Conservation (phyloP, 2,113 vertebrate genomes). For the Pluvianellus socialis region DNA sequence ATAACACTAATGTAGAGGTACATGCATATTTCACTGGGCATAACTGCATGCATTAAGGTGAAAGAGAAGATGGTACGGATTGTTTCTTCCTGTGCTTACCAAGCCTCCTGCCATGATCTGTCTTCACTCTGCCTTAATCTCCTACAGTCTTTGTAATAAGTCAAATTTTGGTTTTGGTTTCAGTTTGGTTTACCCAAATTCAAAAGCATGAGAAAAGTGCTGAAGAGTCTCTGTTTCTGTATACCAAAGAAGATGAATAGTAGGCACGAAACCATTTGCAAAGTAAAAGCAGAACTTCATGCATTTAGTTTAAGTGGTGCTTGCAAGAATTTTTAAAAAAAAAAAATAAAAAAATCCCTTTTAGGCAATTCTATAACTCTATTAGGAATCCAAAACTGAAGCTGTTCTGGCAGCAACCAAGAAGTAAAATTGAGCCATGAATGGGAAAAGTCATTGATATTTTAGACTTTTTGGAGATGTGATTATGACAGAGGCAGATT, state of each 20-base stretch:
- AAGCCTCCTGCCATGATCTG: background rate
- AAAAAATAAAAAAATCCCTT: background rate
- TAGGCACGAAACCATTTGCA: background rate
- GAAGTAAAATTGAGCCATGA: background rate
- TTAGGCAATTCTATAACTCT: background rate
- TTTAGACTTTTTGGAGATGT: background rate
- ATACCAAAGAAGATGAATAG: background rate
- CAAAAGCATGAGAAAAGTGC: background rate
- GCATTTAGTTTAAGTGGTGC: background rate
- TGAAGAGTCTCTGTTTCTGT: background rate
- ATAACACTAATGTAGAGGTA: background rate
- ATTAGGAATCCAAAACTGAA: background rate
- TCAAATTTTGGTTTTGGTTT: background rate
- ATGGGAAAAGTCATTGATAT: background rate
- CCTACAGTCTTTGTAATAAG: rapidly evolving
- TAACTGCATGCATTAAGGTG: background rate
- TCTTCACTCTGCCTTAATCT: background rate
- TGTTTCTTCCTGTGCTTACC: background rate
- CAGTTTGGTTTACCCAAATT: background rate
- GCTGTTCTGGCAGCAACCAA: background rate
- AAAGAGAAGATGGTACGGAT: background rate
- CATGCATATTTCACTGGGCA: background rate
- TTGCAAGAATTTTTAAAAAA: background rate
- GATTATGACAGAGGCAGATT: background rate
- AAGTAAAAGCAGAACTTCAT: background rate